A percentile compares a stretch with the other conserved stretches of the same genome.
phyloP scores from a whole-genome alignment of 2,113 vertebrate genomes.

The Puffinus mauretanicus region DNA sequence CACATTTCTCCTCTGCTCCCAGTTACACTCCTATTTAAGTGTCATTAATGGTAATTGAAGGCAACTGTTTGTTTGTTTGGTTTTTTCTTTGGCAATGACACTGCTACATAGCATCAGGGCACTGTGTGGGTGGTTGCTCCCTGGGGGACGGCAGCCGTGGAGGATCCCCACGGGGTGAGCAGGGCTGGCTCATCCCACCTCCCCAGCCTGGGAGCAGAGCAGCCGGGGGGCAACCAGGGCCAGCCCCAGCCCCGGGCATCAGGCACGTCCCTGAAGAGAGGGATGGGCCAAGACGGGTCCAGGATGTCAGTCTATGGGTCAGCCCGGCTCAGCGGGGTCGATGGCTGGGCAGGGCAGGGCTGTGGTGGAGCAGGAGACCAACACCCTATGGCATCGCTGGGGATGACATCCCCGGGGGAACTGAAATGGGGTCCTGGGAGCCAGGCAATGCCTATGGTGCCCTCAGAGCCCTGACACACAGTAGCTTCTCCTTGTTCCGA shows the following conservation, averaged over 20 bases:
- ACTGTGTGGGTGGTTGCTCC: fast-evolving
- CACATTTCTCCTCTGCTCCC: background rate
- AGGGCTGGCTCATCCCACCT: background rate
- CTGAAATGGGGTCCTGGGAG: background rate
- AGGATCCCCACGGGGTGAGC: background rate
- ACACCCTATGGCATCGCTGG: fast-evolving
- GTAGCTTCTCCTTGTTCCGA: background rate
- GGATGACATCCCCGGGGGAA: background rate
- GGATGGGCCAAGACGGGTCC: no score
- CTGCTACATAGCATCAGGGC: background rate
- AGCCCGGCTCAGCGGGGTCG: fast-evolving
- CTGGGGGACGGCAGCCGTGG: background rate
- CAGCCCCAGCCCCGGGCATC: background rate
- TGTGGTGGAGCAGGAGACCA: background rate
- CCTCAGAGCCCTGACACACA: background rate
- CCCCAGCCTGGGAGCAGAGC: background rate
- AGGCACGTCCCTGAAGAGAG: background rate
- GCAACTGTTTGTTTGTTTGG: background rate
- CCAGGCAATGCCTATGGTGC: background rate
- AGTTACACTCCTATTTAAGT: background rate
- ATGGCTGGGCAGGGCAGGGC: background rate
- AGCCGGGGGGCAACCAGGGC: background rate
- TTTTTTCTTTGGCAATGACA: background rate
- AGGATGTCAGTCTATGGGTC: background rate
- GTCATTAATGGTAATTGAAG: background rate